Conservation (phyloP, 1,140 invertebrate species). For the Drosophila punjabiensis region DNA sequence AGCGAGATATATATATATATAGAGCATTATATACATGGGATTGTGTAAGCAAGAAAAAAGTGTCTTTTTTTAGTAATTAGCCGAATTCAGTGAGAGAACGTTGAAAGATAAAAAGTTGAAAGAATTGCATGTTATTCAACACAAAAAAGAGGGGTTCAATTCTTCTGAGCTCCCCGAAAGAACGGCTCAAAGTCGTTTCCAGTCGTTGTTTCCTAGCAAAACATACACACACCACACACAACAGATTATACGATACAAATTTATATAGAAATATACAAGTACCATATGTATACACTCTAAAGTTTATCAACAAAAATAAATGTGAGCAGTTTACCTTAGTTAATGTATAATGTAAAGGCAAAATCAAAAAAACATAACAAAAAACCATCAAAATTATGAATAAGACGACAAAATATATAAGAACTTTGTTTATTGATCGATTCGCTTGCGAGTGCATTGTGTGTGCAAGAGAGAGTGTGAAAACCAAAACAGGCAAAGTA, state of each 20-base stretch:
- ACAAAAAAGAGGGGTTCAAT: constrained; percentile 46
- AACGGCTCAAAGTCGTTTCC: constrained; percentile 76
- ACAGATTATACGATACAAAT: constrained; percentile 50
- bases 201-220: constrained; percentile 63
- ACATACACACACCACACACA: constrained; percentile 23
- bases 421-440: constrained; percentile 59
- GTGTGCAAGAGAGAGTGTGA: constrained; percentile 34
- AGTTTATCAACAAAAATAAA: constrained; percentile 34
- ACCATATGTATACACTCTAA: constrained; percentile 51
- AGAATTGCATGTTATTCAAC: constrained; percentile 36
- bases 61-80: constrained; percentile 77
- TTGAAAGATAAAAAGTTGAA: constrained; percentile 18
- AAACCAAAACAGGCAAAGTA: constrained; percentile 70
- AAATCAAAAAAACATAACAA: constrained; percentile 37
- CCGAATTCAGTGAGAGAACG: constrained; percentile 59
- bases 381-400: constrained; percentile 31
- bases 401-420: constrained; percentile 17
- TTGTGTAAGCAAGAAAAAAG: constrained; percentile 53
- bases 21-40: constrained; percentile 26
- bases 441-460: constrained; percentile 59
- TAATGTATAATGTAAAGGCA: constrained; percentile 41
- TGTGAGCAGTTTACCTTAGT: constrained; percentile 74
- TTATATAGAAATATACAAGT: constrained; percentile 53
- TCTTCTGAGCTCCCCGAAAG: constrained; percentile 57
- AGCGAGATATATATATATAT: constrained; percentile 9